Conservation (phyloP, 2,888 invertebrate genomes). For the Pseudococcus longispinus region DNA sequence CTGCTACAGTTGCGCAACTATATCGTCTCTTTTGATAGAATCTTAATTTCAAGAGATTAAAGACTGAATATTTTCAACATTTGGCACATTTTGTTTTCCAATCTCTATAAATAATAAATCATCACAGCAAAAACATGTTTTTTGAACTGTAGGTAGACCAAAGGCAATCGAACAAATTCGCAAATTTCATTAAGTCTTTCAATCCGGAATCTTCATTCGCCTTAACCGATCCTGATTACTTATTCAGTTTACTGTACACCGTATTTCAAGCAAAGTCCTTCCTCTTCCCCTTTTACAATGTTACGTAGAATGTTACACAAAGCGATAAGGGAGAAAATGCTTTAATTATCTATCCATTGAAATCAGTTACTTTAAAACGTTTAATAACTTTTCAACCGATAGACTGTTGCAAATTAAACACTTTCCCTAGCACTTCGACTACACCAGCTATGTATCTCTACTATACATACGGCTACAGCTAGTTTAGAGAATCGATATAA, state of each 20-base stretch:
- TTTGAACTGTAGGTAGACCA: too few species aligned
- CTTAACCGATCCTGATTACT: neutral
- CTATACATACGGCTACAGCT: neutral
- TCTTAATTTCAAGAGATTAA: too few species aligned
- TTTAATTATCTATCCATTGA: slow-evolving; percentile 15
- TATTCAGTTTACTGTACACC: neutral
- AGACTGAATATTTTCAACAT: too few species aligned
- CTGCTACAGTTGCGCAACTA: too few species aligned
- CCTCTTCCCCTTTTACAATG: neutral
- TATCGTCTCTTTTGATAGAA: too few species aligned
- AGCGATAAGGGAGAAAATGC: neutral
- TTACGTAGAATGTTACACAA: neutral
- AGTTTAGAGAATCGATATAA: neutral
- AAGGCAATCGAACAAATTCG: too few species aligned
- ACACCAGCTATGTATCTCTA: neutral
- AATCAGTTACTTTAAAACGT: slow-evolving; percentile 19
- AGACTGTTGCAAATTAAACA: slow-evolving; percentile 7
- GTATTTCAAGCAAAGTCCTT: neutral
- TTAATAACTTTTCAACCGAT: slow-evolving; percentile 31
- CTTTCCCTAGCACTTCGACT: neutral
- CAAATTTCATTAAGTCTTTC: too few species aligned
- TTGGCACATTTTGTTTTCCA: too few species aligned
- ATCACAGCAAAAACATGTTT: too few species aligned
- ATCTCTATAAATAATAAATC: too few species aligned
- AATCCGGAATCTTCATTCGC: neutral